Base-by-base conservation (phyloP, 1,140 invertebrate genomes). In the Manduca sexta region DNA sequence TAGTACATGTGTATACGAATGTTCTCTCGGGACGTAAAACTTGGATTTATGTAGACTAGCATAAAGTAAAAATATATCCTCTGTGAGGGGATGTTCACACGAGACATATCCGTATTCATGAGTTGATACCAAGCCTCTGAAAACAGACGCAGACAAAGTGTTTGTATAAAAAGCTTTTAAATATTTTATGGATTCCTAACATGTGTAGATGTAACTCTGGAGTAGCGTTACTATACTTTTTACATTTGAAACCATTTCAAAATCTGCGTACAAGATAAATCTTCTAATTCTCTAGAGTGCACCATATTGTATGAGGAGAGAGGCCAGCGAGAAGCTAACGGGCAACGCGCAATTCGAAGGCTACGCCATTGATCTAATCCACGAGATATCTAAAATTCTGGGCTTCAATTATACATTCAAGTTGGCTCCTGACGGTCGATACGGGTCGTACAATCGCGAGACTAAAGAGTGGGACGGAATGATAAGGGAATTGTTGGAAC, bases 391-490 rank as follows among this genome's bases (percentile, higher is more conserved):
- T n/a, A 90, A 90, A 63, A 91, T 95, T 37, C 87, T 97, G 38
- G 94, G 95, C 46, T 97, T 98, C 85, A 97, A 96, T 83, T 97
- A 96, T 74, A 94, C 94, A 45, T 93, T 96, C 69, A 89, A 90
- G 49, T 80, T 95, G 43, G 93, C 94, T 14, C 93, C 93, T 1
- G 94, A 95, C 79, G 92, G 92, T 45, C 89, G 91, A 63, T 95
- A 96, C 74, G 95, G 95, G 1, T 93, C 92, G 41, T 89, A 90
- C 49, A 93, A 95, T 68, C 88, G 90, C 51, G 88, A 92, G 65
- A 92, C 91, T 13, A 93, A 91, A 67, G 93, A 95, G 84, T 98
- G 97, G 97, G 96, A 97, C 71, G 97, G 97, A 31, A 97, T 98
- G 92, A 96, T 98, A 57, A 92, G 93, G 56, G 95, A 98, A 76